These are phyloP conservation scores for Enteromius thamalakanensis DNA, from an alignment of 2,797 vertebrate genomes.

Conservation along the genomic window DNA sequence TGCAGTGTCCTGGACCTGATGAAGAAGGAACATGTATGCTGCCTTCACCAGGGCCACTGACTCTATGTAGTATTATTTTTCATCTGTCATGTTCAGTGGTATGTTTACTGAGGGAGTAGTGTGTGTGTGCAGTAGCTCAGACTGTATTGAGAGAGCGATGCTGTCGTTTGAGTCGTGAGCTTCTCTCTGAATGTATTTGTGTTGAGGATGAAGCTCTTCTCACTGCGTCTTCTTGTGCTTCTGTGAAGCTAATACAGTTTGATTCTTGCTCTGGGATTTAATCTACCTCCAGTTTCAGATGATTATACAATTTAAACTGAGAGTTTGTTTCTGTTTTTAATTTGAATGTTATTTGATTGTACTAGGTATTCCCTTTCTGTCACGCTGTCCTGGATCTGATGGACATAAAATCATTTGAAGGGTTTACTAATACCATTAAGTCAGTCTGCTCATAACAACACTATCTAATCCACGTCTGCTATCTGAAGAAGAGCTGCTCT, in stretches of 20 bases:
- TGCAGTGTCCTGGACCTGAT: not conserved
- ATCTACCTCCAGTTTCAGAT: not conserved
- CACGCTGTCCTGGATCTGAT: not conserved
- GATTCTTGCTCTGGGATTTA: conserved; percentile 2
- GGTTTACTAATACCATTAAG: not conserved
- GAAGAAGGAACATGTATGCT: not conserved
- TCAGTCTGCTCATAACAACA: not conserved
- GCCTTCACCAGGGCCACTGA: not conserved
- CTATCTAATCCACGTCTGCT: not conserved
- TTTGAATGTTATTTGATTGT: not conserved
- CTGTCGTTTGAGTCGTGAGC: not conserved
- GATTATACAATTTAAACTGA: not conserved
- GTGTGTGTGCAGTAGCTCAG: not conserved
- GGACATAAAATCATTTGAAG: not conserved
- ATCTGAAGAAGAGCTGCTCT: not conserved
- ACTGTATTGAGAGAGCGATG: not conserved
- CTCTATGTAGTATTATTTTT: not conserved
- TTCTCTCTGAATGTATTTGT: not conserved
- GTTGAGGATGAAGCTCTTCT: not conserved
- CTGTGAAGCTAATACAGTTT: not conserved
- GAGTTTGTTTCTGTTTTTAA: not conserved
- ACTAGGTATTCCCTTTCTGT: not conserved
- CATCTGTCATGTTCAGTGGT: not conserved
- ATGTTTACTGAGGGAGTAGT: not conserved
- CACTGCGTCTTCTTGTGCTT: not conserved